Percentiles rank a stretch among this genome's conserved stretches.
Evolutionary conservation across 2,888 invertebrate genomes (phyloP).

Genomic region (Xanthorhoe designata): DNA sequence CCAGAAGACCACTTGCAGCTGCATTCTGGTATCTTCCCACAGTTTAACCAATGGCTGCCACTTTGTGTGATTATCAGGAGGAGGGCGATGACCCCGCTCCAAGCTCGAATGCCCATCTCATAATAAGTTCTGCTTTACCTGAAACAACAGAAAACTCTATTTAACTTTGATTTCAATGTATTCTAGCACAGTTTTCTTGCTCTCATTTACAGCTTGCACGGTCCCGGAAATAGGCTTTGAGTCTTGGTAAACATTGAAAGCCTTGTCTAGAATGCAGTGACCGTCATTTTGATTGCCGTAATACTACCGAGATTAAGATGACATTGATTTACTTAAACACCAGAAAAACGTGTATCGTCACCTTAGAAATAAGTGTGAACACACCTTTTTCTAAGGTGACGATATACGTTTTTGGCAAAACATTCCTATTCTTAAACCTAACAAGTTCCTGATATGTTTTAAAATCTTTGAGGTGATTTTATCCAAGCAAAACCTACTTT

Average conservation of each 20-base stretch:
- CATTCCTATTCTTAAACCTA: too few species aligned
- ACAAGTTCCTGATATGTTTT: too few species aligned
- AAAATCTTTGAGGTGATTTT: too few species aligned
- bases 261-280: neutral
- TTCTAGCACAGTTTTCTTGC: neutral
- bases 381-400: too few species aligned
- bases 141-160: constrained; percentile 51
- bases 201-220: neutral
- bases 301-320: neutral
- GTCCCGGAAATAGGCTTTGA: neutral
- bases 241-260: neutral
- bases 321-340: neutral
- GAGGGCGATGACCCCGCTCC: constrained; percentile 65
- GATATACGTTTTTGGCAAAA: too few species aligned
- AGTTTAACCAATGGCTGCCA: constrained; percentile 92
- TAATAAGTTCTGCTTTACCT: constrained; percentile 65
- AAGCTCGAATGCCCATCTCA: constrained; percentile 75
- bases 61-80: constrained; percentile 62
- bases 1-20: constrained; percentile 97
- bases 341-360: neutral
- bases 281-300: neutral
- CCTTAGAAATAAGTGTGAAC: too few species aligned
- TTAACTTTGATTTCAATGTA: neutral
- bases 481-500: too few species aligned
- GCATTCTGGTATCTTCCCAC: constrained; percentile 89